phyloP scores from a whole-genome alignment of 2,113 vertebrate genomes.

The Daboia siamensis region DNA sequence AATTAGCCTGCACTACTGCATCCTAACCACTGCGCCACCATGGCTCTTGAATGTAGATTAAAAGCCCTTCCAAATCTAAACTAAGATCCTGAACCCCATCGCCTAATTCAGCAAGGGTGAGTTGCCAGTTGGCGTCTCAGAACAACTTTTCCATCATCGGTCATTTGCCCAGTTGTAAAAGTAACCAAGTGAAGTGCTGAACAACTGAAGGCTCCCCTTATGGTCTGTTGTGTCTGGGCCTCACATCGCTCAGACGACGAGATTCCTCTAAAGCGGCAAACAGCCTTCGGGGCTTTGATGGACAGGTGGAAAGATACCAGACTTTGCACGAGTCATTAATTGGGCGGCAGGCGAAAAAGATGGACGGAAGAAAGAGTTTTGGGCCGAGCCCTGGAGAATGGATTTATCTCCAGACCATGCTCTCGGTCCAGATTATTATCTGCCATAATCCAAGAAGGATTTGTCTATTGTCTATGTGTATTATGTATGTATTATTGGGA shows the following conservation, averaged over 20 bases:
- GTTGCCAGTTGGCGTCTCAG: not conserved
- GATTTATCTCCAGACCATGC: not conserved
- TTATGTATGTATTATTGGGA: not conserved
- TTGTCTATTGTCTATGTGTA: not conserved
- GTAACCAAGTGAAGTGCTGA: not conserved
- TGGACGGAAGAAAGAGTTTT: not conserved
- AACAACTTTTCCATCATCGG: not conserved
- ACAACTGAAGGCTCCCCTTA: not conserved
- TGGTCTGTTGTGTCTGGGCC: not conserved
- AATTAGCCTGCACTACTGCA: not conserved
- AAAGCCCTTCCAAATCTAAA: not conserved
- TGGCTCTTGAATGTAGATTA: not conserved
- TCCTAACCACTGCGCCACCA: not conserved
- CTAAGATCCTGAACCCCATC: not conserved
- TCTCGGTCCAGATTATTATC: not conserved
- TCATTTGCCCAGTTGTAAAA: not conserved
- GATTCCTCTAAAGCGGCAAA: not conserved
- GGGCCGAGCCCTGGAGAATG: not conserved
- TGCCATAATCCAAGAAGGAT: not conserved
- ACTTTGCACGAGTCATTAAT: not conserved
- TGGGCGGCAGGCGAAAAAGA: not conserved
- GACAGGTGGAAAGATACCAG: not conserved
- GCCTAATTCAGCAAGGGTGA: not conserved
- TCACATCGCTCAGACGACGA: not conserved
- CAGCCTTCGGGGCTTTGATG: not conserved